Evolutionary conservation across 1,140 invertebrate species (phyloP).

Genomic region (Anastrepha ludens): DNA sequence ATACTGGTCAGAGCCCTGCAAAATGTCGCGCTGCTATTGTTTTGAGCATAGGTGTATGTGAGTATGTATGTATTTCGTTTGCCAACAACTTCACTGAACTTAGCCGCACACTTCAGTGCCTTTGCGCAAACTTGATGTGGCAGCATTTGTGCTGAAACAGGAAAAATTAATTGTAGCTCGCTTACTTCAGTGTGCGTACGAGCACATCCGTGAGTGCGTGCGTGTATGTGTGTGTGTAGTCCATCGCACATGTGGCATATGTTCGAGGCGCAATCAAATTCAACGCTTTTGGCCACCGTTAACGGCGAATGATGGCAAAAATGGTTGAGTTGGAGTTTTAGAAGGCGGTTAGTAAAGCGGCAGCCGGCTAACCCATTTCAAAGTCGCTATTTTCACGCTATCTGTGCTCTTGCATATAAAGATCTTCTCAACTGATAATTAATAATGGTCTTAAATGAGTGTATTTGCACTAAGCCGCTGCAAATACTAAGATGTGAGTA

Average conservation of each 20-base stretch:
- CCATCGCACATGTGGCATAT: not conserved
- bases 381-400: no score
- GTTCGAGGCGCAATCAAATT: slow-evolving; percentile 14
- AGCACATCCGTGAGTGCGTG: not conserved
- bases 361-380: not conserved
- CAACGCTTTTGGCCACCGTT: not conserved
- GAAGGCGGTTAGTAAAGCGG: no score
- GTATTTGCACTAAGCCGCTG: not conserved
- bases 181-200: not conserved
- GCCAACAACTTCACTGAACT: not conserved
- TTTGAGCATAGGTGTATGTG: no score
- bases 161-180: slow-evolving; percentile 31
- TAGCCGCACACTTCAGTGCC: not conserved
- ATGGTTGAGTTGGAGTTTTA: not conserved
- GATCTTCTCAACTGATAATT: slow-evolving; percentile 21
- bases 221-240: not conserved
- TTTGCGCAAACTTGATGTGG: slow-evolving; percentile 20
- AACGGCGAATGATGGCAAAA: not conserved
- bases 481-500: not conserved
- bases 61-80: not conserved
- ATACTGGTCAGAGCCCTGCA: no score
- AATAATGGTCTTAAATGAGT: not conserved
- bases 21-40: no score
- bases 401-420: not conserved
- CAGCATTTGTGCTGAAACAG: slow-evolving; percentile 22